Base-by-base conservation (phyloP, 2,113 vertebrate genomes). In the Mormyrus iriodes region DNA sequence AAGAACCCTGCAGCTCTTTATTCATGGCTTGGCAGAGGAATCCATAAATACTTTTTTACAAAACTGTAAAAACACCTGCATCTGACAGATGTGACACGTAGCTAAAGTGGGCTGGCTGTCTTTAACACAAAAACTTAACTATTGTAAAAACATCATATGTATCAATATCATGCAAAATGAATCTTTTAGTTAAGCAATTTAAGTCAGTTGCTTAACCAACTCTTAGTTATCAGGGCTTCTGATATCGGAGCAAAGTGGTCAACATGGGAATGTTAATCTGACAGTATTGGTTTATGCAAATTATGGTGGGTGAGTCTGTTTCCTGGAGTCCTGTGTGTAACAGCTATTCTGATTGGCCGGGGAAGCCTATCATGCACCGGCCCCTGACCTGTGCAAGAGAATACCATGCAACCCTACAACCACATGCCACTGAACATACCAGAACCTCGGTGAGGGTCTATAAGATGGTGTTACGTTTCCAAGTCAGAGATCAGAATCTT, bases 351-450 rank as follows among this genome's bases (percentile, higher is more conserved):
- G 46, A 52, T 93, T 88, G 90, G 85, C 90, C 91, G 88, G 91
- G 90, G 55, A 90, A 89, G 53, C 61, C 69, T 86, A 86, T 90
- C 90, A 91, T 85, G 49, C 24, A 24, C n/a, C 24, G 2, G 55
- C 7, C 55, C 55, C 55, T 61, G 55, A n/a, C 55, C 55, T 65
- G 24, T 69, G 61, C 27, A 10, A 31, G 90, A 89, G 92, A 88
- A 89, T 52, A 92, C 92, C 93, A 90, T 92, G 92, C 93, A 93
- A 93, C 90, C 85, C 90, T 93, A 96, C 95, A 96, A 95, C 95
- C 93, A 87, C 91, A 93, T 90, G 90, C 42, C 17, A 46, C 83
- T 27, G 46, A 65, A 65, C 19, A 42, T 9, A 42, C 35, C 15
- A 83, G 39, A n/a, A 46, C 79, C 42, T 83, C 42, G 1, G 4